Evolutionary conservation across 2,113 vertebrate species (phyloP), one percentile per base, ranked within the genome.

Genomic region (Apodemus sylvaticus): DNA sequence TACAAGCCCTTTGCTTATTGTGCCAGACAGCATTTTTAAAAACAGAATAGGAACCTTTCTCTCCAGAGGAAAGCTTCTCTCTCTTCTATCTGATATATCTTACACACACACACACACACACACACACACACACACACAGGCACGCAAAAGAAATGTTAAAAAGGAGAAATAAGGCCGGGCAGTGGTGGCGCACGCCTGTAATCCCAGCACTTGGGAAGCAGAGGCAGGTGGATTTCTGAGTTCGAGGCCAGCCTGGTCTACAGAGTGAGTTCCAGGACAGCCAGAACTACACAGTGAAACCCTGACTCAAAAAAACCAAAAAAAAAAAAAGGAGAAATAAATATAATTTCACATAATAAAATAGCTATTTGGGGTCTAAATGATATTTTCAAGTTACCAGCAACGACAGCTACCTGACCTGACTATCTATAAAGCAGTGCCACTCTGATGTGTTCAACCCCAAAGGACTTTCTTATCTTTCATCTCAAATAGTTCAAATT

Each of bases 401-500:
- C 78, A 86, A 51, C 83, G 68, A 87, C 22, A 81, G 6, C 60
- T 91, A n/a, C 68, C 20, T 16, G 85, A 77, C 71, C 70, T 92
- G 62, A n/a, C 16, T 60, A 0, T 90, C 39, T 31, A 45, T 17
- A 11, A 90, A 94, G 91, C 48, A 64, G 77, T 86, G 91, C 79
- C 90, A 5, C 74, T 96, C 22, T 91, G 29, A 53, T 88, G 1
- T 90, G 45, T 34, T 39, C 71, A 96, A 76, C 20, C 12, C 66
- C 89, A 95, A 87, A 93, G 14, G 71, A 77, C 53, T 89, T 89
- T 87, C 89, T 39, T 45, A 64, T 12, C 53, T 86, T 89, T 87
- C 74, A 51, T 91, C 6, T 64, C 66, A 87, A 71, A 36, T 93
- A 89, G 76, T 76, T 94, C 26, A 81, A 93, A 95, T 95, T 71